phyloP scores from a whole-genome alignment of 92 coral and sea anemone species.

The Actinostola sp. region DNA sequence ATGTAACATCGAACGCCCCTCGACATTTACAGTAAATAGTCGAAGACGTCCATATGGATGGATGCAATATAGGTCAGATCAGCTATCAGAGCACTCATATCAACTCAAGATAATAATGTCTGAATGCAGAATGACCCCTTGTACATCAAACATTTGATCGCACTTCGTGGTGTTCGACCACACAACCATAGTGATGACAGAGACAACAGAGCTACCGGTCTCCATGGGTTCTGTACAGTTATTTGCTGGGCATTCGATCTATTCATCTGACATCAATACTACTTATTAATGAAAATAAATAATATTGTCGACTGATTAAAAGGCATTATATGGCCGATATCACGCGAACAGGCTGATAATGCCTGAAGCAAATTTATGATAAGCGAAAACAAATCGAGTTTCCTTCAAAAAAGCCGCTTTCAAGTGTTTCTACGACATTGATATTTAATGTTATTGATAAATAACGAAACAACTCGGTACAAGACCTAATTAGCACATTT shows the following conservation, averaged over 20 bases:
- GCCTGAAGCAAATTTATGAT: conserved; percentile 12
- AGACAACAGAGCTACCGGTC: no score
- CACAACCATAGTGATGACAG: no score
- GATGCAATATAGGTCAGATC: neutral
- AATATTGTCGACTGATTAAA: neutral
- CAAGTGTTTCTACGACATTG: neutral
- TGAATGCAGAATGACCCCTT: neutral
- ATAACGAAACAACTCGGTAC: neutral
- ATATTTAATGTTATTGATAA: no score
- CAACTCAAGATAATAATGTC: neutral
- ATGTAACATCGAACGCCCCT: no score
- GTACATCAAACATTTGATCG: neutral
- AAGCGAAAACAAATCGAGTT: neutral
- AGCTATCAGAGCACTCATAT: neutral
- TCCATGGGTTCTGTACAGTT: no score
- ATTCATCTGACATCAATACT: no score
- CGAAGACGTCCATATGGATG: no score
- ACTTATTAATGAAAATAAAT: neutral
- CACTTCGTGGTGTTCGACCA: no score
- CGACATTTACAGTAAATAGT: no score
- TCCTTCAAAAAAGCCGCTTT: neutral
- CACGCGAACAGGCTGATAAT: neutral
- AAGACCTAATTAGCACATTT: conserved; percentile 2
- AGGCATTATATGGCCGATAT: neutral
- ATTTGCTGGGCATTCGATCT: no score